A percentile compares a stretch with the other conserved stretches of the same genome.
These are phyloP conservation scores for Forbesichthys agassizii DNA, from an alignment of 2,113 vertebrate species.

Conservation along the genomic window DNA sequence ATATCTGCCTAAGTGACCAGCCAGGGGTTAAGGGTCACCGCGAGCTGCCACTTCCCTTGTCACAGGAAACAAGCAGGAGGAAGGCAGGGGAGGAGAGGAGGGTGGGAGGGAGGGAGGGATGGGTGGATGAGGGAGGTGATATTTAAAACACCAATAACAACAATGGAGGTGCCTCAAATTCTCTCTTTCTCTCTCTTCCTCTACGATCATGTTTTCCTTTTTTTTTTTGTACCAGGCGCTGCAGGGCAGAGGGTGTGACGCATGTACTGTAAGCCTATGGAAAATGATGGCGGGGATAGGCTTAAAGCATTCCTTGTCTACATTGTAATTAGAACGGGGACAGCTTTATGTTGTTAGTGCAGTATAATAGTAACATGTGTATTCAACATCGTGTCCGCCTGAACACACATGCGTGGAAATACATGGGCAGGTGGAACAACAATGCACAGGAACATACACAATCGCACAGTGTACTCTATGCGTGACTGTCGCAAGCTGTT, in stretches of 20 bases:
- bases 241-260: slow-evolving; percentile 11
- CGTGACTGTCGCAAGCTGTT: slow-evolving; percentile 42
- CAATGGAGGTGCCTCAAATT: slow-evolving; percentile 63
- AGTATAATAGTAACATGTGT: too few species aligned
- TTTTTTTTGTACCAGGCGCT: neutral
- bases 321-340: neutral
- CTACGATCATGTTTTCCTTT: slow-evolving; percentile 16
- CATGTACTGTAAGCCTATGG: slow-evolving; percentile 33
- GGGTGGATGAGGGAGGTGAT: slow-evolving; percentile 54
- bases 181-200: slow-evolving; percentile 10
- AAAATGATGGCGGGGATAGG: neutral
- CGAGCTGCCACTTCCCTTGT: slow-evolving; percentile 77
- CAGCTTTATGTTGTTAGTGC: too few species aligned
- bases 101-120: slow-evolving; percentile 19
- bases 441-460: slow-evolving; percentile 33
- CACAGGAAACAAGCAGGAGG: slow-evolving; percentile 71
- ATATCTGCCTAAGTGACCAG: slow-evolving; percentile 81
- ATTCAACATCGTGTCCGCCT: neutral
- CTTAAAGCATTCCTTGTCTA: neutral
- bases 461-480: slow-evolving; percentile 12
- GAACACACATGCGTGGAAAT: neutral
- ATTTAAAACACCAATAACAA: slow-evolving; percentile 69
- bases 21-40: slow-evolving; percentile 64
- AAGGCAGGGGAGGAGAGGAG: slow-evolving; percentile 42
- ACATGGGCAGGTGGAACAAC: neutral